A percentile compares a stretch with the other conserved stretches of the same genome.
These are phyloP conservation scores for Drosophila limbata DNA, from an alignment of 2,888 invertebrate genomes.

Conservation along the genomic window DNA sequence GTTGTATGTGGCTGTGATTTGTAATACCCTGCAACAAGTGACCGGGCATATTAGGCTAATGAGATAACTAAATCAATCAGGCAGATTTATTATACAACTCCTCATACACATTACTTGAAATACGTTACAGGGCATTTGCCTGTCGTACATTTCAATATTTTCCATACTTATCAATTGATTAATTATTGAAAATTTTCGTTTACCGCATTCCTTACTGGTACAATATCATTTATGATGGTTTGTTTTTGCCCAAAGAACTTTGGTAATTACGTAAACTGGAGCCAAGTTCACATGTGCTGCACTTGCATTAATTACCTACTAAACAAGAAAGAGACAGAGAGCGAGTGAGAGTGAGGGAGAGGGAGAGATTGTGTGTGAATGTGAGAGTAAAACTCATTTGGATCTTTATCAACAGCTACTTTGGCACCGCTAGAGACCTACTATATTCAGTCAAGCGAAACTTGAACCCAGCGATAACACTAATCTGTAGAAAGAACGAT, in stretches of 20 bases:
- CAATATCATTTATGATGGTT: conserved; percentile 14
- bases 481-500: conserved; percentile 41
- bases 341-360: neutral
- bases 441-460: conserved; percentile 35
- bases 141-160: neutral
- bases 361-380: neutral
- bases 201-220: conserved; percentile 5
- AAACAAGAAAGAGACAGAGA: neutral
- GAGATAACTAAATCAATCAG: neutral
- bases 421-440: conserved; percentile 30
- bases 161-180: conserved; percentile 32
- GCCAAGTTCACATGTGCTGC: conserved; percentile 32
- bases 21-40: conserved; percentile 2
- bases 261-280: conserved; percentile 4
- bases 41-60: neutral
- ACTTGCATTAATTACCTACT: conserved; percentile 35
- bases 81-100: neutral
- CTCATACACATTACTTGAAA: no score
- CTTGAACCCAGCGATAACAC: conserved; percentile 55
- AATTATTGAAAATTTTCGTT: conserved; percentile 20
- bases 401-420: conserved; percentile 36
- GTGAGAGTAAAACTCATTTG: neutral
- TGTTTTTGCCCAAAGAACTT: conserved; percentile 8
- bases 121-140: neutral
- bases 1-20: conserved; percentile 22